Base-by-base conservation (phyloP, 2,888 invertebrate species). In the Gymnocheta viridis region DNA sequence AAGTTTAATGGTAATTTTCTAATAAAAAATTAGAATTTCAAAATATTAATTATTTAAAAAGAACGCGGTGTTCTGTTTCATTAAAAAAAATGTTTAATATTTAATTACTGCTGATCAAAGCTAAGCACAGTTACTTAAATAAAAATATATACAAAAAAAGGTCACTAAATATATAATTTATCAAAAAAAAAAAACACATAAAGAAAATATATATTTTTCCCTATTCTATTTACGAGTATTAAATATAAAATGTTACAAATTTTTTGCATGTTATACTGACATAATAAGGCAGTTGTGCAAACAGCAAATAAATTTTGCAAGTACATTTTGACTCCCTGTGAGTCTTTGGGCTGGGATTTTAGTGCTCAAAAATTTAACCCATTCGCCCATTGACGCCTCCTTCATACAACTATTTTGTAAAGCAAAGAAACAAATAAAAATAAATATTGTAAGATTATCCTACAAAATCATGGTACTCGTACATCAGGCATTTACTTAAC, bases 251-350 rank as follows among this genome's bases (percentile, higher is more conserved):
- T 41, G 12, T 51, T 64, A 66, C 24, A 49, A 60, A 82, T 32
- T 74, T n/a, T 79, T 56, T 77, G 72, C 72, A 80, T 72, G 80
- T 62, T 77, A 47, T 62, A 58, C 60, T 69, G 72, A 77, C 72
- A 84, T 81, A 77, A 84, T 80, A 80, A 64, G 60, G 14, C 27
- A 62, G 69, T 72, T 29, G 66, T 72, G 70, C 60, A 41, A 66
- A 54, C n/a, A 64, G 32, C 56, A 64, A 70, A 49, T 22, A 76
- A 22, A 9, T 35, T 38, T 62, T 56, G 4, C 29, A 66, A 67
- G 49, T 67, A 47, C 35, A 56, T 49, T n/a, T 22, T 24, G 44
- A 6, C 24, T 67, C 14, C 70, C 51, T 27, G n/a, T 54, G 64
- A 27, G 17, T 79, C 0, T 56, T 51, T 35, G 56, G 9, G n/a